A percentile compares a stretch with the other conserved stretches of the same genome.
Evolutionary conservation across 2,888 invertebrate genomes (phyloP).

Genomic region (Oligia latruncula): DNA sequence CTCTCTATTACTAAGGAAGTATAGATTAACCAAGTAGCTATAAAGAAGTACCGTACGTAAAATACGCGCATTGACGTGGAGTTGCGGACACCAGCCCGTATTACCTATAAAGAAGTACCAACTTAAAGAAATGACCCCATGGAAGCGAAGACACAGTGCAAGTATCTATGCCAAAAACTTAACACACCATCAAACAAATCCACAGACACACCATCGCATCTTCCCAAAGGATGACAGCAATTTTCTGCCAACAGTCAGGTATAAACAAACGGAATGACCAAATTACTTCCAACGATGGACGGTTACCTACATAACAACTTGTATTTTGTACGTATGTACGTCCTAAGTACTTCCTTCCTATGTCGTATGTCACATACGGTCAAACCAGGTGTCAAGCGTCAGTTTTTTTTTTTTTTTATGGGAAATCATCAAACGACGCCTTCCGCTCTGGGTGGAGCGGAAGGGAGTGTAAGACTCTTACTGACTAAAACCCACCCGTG

Average conservation of each 20-base stretch:
- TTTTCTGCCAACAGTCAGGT: constrained; percentile 54
- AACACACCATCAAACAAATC: constrained; percentile 5
- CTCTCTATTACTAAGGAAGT: too few species aligned
- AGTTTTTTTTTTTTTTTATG: neutral
- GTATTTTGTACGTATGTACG: constrained; percentile 1
- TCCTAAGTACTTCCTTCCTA: constrained; percentile 51
- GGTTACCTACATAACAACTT: constrained; percentile 13
- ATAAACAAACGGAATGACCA: constrained; percentile 54
- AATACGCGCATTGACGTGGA: too few species aligned
- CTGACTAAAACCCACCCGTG: too few species aligned
- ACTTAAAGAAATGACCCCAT: neutral
- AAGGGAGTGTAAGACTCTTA: too few species aligned
- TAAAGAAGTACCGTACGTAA: neutral
- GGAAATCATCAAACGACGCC: too few species aligned
- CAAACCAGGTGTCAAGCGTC: constrained; percentile 15
- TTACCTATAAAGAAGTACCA: neutral
- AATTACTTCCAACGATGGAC: constrained; percentile 55
- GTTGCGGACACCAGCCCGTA: too few species aligned
- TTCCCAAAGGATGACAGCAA: constrained; percentile 67
- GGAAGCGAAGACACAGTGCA: neutral
- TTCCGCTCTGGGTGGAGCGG: too few species aligned
- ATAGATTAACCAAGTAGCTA: neutral
- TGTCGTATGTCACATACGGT: neutral
- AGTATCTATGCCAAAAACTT: neutral
- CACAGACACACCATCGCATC: constrained; percentile 20